Base-by-base conservation (phyloP, 2,113 vertebrate species). In the Mus pahari region DNA sequence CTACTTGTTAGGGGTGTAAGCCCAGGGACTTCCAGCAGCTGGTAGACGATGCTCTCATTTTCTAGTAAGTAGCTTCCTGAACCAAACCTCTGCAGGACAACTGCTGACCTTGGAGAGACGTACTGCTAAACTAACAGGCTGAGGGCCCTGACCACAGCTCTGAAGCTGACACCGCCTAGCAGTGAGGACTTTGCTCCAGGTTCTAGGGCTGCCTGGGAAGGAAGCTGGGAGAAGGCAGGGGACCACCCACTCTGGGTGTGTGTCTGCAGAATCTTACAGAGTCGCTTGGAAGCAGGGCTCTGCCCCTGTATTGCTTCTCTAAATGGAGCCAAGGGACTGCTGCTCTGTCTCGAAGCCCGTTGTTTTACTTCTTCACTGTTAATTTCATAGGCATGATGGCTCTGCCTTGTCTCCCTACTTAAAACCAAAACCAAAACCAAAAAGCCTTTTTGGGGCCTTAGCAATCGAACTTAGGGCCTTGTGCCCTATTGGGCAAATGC, bases 51-150 rank as follows among this genome's bases (percentile, higher is more conserved):
- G 96, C 92, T 95, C 88, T 96, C 93, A 62, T 98, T 98, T 97
- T 98, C 98, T 97, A 97, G 96, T 90, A 94, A 86, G 97, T 94
- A 95, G 96, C 95, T 98, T 98, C 95, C 98, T 87, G 97, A 90
- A 97, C 97, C 97, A 96, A 97, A 96, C 95, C 97, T 97, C 94
- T 71, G 0, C 77, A 22, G 17, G 50, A 8, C 90, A 94, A 93
- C 74, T 86, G 92, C 84, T 94, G 94, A 92, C 92, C 91, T 93
- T 97, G 89, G 95, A 98, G 96, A 92, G 79, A 64, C 2, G 13
- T 84, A 75, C 79, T 88, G 97, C 98, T 98, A 98, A 98, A 98
- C 98, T 98, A 98, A 97, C 97, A 98, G 98, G 98, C 97, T 98
- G 97, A 82, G 66, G 98, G 98, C 97, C 98, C 64, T 0, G 98